Evolutionary conservation across 2,888 invertebrate genomes (phyloP), one percentile per base, ranked within the genome.

Genomic region (Xanthorhoe designata): DNA sequence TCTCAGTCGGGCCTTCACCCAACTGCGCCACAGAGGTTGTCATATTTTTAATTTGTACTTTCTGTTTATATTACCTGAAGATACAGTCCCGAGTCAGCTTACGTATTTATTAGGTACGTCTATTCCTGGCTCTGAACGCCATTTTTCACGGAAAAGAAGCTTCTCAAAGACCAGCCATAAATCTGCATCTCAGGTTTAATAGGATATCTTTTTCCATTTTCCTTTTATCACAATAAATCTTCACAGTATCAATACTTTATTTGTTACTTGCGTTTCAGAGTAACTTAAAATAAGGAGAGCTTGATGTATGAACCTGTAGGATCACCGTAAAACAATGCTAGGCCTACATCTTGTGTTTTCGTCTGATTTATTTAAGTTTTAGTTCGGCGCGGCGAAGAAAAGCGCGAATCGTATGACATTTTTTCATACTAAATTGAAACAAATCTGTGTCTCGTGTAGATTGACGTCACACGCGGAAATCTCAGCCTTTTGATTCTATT

Each of bases 221-320:
- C 47, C 47, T 17, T n/a, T 45, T 45, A 47, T 47, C 47, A 47
- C 15, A 47, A 47, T 47, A 47, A 47, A 47, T 47, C 47, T 4
- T 47, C 13, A 42, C 38, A 3, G 47, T 47, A 47, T 47, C 47
- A 47, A 47, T 47, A 17, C 47, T 7, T 47, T 47, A 47, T 47
- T 47, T 47, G 47, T 47, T 47, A 17, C 47, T 47, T 47, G 15
- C 47, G 47, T 47, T 47, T 47, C 47, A 47, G 17, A 7, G 15
- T 6, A 3, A n/a, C n/a, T n/a, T n/a, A n/a, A 17, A 6, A 17
- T 15, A 47, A 0, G 47, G 47, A 7, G 17, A 0, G 15, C 47
- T 17, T 17, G 17, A 15, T 0, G 15, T 47, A 47, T 17, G 47
- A 47, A 47, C 47, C 4, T 24, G 24, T 24, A 4, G 24, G 24